Evolutionary conservation across 2,888 invertebrate species (phyloP), one percentile per base, ranked within the genome.

Genomic region (Protophormia terraenovae): DNA sequence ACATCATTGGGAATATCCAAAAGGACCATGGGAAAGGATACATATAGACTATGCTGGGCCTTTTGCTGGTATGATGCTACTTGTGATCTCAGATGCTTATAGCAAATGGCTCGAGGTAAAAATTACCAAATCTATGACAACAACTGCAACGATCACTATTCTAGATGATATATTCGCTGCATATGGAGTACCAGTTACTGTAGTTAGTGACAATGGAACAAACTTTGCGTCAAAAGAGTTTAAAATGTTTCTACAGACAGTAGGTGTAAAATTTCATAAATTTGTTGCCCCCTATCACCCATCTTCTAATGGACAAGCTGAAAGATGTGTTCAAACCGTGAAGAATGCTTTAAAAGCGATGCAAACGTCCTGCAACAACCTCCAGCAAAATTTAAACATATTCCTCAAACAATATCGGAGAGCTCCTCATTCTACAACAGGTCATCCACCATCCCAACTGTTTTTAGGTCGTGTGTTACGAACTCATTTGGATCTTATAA

Each of bases 51-150:
- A 53, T 53, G 53, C 76, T 2, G 76, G 76, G 6, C 76, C 64
- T 27, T 38, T 66, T 64, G 19, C 24, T 8, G 76, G 64, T 3
- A 38, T 32, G 8, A 53, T 53, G 87, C 88, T 90, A 35, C 81
- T 92, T 3, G 86, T 93, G 10, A 86, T 92, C 5, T 27, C 62
- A 10, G 86, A 88, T 84, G 29, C 35, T 62, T 16, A 32, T 53
- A 41, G 58, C 60, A 80, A 80, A 53, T 80, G 66, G 72, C 12
- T 64, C 1, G 72, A 64, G 32, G 50, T 38, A 0, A 71, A 35
- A 53, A 7, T 64, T 12, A 64, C 64, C 1, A 7, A 53, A 1
- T 19, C 47, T 29, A 64, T 45, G 6, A 69, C 71, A 10, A 8
- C 67, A 10, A 14, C 29, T 12, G 78, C 58, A 10, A 87, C 79